Percentiles rank a stretch among this genome's conserved stretches.
These are phyloP conservation scores for Anabas testudineus DNA, from an alignment of 2,797 vertebrate species.

Conservation along the genomic window DNA sequence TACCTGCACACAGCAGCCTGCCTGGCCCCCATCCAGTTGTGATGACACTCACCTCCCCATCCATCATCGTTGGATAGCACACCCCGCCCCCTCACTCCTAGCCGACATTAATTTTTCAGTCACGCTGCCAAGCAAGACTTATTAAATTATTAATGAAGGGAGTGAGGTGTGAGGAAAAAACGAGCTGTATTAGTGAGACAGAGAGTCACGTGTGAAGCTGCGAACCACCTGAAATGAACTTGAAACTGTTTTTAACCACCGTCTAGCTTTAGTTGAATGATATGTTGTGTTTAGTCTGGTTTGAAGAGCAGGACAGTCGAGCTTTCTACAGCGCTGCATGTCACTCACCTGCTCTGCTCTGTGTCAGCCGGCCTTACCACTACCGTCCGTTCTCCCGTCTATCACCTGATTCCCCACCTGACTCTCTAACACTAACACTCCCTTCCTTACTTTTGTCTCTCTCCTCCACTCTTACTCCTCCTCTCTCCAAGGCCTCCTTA, in stretches of 20 bases:
- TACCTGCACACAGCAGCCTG: slow-evolving; percentile 26
- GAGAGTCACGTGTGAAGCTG: slow-evolving; percentile 17
- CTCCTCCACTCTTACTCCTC: slow-evolving; percentile 14
- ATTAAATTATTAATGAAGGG: slow-evolving; percentile 75
- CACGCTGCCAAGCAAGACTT: slow-evolving; percentile 67
- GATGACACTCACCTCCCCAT: slow-evolving; percentile 54
- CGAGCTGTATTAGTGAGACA: slow-evolving; percentile 49
- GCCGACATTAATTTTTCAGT: slow-evolving; percentile 75
- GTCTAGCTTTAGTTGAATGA: not conserved
- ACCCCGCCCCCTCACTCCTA: slow-evolving; percentile 28
- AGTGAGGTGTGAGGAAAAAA: slow-evolving; percentile 48
- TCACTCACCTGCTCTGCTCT: too few species aligned
- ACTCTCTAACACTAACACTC: too few species aligned
- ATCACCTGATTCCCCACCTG: too few species aligned
- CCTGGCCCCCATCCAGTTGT: slow-evolving; percentile 6
- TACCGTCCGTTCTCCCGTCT: slow-evolving; percentile 15
- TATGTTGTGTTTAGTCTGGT: not conserved
- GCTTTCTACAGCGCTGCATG: too few species aligned
- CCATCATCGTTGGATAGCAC: slow-evolving; percentile 43
- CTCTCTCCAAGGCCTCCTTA: slow-evolving; percentile 52
- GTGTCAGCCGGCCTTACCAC: too few species aligned
- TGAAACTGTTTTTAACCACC: not conserved
- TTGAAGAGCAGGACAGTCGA: not conserved
- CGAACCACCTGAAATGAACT: not conserved
- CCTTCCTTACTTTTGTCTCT: not conserved